These are phyloP conservation scores for Mixornis gularis DNA, from an alignment of 2,113 vertebrate genomes.

Conservation along the genomic window DNA sequence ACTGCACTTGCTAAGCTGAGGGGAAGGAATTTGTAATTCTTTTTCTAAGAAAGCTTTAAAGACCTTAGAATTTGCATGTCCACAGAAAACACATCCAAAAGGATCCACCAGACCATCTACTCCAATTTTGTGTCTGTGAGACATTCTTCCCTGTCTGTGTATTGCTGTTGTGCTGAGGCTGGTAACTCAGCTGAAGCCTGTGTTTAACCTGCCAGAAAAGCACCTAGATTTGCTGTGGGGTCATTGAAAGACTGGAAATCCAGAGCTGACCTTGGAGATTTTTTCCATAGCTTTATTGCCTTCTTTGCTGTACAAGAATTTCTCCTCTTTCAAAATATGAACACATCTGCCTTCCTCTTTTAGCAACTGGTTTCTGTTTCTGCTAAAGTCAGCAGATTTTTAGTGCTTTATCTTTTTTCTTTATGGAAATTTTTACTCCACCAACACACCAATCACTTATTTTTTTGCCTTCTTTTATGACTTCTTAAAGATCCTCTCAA, in stretches of 20 bases:
- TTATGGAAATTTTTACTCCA: not conserved
- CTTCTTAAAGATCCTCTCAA: not conserved
- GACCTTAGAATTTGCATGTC: not conserved
- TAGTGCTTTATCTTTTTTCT: not conserved
- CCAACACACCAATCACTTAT: not conserved
- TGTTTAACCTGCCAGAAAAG: not conserved
- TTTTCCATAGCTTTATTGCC: not conserved
- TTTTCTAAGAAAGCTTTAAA: not conserved
- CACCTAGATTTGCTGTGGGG: not conserved
- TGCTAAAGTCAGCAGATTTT: not conserved
- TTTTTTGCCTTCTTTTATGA: not conserved
- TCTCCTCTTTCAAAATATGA: not conserved
- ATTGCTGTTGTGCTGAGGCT: not conserved
- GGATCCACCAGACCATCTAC: not conserved
- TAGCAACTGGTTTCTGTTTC: not conserved
- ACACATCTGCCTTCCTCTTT: not conserved
- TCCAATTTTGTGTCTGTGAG: not conserved
- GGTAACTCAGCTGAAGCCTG: not conserved
- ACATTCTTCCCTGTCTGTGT: not conserved
- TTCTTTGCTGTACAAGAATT: not conserved
- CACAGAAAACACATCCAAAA: not conserved
- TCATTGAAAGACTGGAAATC: not conserved
- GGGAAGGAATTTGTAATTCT: not conserved
- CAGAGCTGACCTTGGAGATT: not conserved
- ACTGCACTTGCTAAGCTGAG: not conserved